These are phyloP conservation scores for Aphelinus certus DNA, from an alignment of 1,140 invertebrate species.

Conservation along the genomic window DNA sequence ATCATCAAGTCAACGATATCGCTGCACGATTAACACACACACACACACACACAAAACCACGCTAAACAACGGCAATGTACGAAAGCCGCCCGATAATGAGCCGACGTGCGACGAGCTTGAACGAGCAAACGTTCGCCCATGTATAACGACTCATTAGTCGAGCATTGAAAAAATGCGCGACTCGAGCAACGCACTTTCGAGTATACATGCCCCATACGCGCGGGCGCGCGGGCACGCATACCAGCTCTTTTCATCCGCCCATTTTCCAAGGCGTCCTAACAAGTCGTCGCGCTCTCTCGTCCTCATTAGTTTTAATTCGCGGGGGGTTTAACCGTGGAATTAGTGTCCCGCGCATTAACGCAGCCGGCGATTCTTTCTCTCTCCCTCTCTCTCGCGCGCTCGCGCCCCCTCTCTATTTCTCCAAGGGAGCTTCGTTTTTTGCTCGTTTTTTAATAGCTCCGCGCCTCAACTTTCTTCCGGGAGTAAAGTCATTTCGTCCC, in stretches of 20 bases:
- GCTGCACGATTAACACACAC: no score
- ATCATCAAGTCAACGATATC: no score
- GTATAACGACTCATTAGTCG: no score
- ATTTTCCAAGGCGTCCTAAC: background rate
- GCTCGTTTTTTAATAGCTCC: conserved; percentile 45
- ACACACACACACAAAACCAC: no score
- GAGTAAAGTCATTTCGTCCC: conserved; percentile 65
- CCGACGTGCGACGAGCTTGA: no score
- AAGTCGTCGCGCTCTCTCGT: background rate
- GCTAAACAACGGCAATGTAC: no score
- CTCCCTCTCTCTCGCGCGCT: background rate
- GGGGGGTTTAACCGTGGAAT: conserved; percentile 30
- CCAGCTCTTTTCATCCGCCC: background rate
- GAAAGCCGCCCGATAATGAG: no score
- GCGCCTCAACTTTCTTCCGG: background rate
- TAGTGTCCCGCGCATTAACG: conserved; percentile 33
- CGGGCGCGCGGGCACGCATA: no score
- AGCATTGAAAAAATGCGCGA: no score
- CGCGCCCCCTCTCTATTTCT: background rate
- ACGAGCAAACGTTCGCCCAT: no score
- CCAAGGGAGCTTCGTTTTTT: background rate
- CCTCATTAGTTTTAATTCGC: conserved; percentile 38
- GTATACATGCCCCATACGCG: no score
- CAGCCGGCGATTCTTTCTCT: conserved; percentile 19
- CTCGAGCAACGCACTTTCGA: no score